Conservation (phyloP, 2,797 vertebrate species). For the Hypotaenidia philippensis region DNA sequence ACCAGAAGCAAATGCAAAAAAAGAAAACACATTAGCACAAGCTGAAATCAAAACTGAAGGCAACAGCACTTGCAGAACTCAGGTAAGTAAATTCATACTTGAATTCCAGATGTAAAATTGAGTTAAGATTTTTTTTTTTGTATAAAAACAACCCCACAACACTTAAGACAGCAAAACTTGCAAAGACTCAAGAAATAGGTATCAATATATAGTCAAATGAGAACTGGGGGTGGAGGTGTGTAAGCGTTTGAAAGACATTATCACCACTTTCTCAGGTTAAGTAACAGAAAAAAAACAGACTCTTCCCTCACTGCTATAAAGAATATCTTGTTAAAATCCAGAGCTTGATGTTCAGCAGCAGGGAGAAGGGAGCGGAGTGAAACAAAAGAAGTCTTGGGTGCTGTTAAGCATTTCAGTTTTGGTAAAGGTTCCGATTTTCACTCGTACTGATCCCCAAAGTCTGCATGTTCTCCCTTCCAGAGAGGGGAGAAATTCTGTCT, state of each 20-base stretch:
- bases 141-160: neutral
- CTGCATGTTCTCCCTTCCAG: neutral
- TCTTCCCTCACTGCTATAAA: neutral
- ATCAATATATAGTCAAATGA: neutral
- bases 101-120: neutral
- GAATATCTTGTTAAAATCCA: neutral
- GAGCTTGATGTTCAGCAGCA: neutral
- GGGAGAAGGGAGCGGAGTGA: no score
- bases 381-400: neutral
- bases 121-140: neutral
- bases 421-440: neutral
- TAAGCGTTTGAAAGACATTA: neutral
- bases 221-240: accelerated
- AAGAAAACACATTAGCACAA: neutral
- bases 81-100: neutral
- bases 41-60: neutral
- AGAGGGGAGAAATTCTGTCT: neutral
- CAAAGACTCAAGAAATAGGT: neutral
- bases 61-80: neutral
- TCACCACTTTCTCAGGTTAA: neutral
- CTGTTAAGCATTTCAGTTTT: neutral
- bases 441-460: neutral
- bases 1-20: neutral
- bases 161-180: neutral
- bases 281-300: neutral